Percentiles rank a stretch among this genome's conserved stretches.
These are phyloP conservation scores for Lepus europaeus DNA, from an alignment of 2,113 vertebrate species.

Conservation along the genomic window DNA sequence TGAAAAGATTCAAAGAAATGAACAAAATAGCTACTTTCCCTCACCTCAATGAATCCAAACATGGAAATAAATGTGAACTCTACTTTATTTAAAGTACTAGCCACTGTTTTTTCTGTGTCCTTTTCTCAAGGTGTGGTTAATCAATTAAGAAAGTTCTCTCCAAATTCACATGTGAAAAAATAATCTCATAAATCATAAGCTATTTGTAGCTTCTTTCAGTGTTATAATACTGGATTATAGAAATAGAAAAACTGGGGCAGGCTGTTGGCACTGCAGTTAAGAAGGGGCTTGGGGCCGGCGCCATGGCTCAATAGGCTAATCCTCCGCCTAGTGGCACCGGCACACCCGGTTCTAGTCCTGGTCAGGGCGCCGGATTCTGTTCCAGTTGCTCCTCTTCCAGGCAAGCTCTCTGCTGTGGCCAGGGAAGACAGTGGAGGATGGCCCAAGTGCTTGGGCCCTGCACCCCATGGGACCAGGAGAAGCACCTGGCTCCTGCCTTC, in stretches of 20 bases:
- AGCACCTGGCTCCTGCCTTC: no score
- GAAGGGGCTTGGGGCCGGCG: no score
- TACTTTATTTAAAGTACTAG: conserved; percentile 44
- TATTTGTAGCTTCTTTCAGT: background rate
- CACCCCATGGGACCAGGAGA: no score
- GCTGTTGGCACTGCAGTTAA: no score
- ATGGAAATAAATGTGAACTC: background rate
- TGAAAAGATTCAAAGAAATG: conserved; percentile 28
- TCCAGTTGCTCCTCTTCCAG: no score
- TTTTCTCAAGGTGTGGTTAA: background rate
- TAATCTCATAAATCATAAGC: conserved; percentile 46
- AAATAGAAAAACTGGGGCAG: background rate
- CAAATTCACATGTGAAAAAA: conserved; percentile 29
- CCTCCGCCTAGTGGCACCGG: no score
- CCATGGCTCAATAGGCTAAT: no score
- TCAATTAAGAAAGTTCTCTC: conserved; percentile 31
- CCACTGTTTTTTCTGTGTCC: background rate
- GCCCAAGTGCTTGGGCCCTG: no score
- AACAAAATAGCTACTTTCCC: background rate
- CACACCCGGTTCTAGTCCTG: no score
- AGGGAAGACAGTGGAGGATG: no score
- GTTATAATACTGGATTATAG: background rate
- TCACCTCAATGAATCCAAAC: background rate
- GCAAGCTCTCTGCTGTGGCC: no score
- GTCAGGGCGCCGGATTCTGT: no score